Evolutionary conservation across 2,797 vertebrate species (phyloP), one percentile per base, ranked within the genome.

Genomic region (Scyliorhinus canicula): DNA sequence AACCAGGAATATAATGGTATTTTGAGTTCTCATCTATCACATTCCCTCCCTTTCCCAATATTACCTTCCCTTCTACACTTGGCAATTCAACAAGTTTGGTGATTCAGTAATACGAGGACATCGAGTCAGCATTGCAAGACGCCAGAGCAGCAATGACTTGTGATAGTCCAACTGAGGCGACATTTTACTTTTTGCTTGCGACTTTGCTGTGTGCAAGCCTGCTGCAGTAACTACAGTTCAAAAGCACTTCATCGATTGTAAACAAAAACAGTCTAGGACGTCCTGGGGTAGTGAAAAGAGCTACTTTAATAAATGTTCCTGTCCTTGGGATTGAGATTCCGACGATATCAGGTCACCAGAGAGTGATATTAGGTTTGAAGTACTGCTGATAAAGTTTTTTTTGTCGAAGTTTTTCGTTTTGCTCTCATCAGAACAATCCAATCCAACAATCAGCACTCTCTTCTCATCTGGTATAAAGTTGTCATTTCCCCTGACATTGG

Each of bases 51-150:
- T 93, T 8, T n/a, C 67, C 93, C 44, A 47, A 65, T 8, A 40
- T 65, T 50, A 71, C 26, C 67, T 71, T 74, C 74, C 91, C 91
- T 93, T 65, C 91, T 69, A 69, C 93, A 69, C 28, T 21, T 74
- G 93, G 47, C 47, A 74, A 69, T 74, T 55, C 67, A n/a, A 60
- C 47, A 94, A 74, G 28, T 67, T 19, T 69, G 28, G 65, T 28
- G 65, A 69, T 71, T 69, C 93, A 93, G 31, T n/a, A 40, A 50
- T 67, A 28, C 50, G 65, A 26, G 40, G 60, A 65, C n/a, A 91
- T 44, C 57, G 8, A 91, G n/a, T 65, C 40, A 65, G 44, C 31
- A 40, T 65, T 9, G 11, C 88, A 91, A 63, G 19, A 11, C 55
- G 8, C 7, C 57, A 24, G 19, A 21, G 6, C 35, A 21, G 57